phyloP scores from a whole-genome alignment of 1,140 invertebrate genomes.

The Leptinotarsa defecta region DNA sequence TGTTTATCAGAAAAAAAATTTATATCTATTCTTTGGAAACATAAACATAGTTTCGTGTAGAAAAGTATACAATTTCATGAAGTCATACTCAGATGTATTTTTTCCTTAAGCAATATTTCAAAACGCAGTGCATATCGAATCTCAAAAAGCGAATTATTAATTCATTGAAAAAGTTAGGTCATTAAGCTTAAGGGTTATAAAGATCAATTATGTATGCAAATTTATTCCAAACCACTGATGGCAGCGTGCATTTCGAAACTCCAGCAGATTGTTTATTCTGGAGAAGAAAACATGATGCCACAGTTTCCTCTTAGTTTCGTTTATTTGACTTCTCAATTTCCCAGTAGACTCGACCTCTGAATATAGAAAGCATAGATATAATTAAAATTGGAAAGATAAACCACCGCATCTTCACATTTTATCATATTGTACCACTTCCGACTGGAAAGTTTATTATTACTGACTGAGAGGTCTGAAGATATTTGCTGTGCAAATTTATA shows the following conservation, averaged over 20 bases:
- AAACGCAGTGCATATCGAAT: too few relatives aligned
- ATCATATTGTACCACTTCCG: conserved; percentile 7
- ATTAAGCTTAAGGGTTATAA: conserved; percentile 37
- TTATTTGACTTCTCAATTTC: conserved; percentile 37
- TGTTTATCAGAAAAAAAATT: too few relatives aligned
- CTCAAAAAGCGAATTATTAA: conserved; percentile 38
- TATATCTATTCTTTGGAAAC: too few relatives aligned
- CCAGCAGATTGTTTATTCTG: conserved; percentile 8
- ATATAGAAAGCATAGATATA: conserved; percentile 22
- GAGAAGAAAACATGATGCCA: conserved; percentile 17
- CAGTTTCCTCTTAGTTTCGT: conserved; percentile 26
- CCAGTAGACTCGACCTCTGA: conserved; percentile 10
- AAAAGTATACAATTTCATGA: too few relatives aligned
- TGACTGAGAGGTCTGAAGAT: background rate
- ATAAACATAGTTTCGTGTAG: too few relatives aligned
- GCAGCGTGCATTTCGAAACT: conserved; percentile 22
- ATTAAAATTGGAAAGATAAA: conserved; percentile 26
- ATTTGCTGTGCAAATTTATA: conserved; percentile 15
- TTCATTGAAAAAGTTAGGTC: conserved; percentile 40
- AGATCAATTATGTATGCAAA: conserved; percentile 41
- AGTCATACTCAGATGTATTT: too few relatives aligned
- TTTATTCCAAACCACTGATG: conserved; percentile 36
- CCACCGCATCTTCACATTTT: conserved; percentile 7
- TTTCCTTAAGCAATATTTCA: too few relatives aligned
- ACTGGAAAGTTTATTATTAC: conserved; percentile 5